Evolutionary conservation across 2,888 invertebrate species (phyloP), one percentile per base, ranked within the genome.

Genomic region (Rugalucina vietnamica): DNA sequence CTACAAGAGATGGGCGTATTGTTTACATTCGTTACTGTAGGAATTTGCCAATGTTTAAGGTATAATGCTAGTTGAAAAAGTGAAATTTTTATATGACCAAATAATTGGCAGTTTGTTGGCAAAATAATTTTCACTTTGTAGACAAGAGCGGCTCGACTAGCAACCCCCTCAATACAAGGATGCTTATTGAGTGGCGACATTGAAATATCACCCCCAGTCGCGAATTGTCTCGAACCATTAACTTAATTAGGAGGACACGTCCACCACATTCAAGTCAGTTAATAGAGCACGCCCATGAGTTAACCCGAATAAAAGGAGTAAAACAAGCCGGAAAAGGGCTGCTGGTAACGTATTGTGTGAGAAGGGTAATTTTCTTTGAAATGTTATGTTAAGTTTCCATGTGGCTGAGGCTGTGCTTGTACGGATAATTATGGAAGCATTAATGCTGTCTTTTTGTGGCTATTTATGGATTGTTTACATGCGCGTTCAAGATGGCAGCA

Each of bases 151-250:
- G 34, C 65, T 8, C 21, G 65, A 21, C 34, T 34, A n/a, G 27
- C 34, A 65, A 18, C 24, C 34, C 32, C 77, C 70, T 37, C 36
- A 73, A 84, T 84, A 77, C 82, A 79, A 85, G 80, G 81, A 79
- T 81, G 79, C 81, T 82, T 73, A 87, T 80, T 80, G 75, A 36
- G 50, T 79, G 87, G 84, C 87, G 87, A 87, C 87, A 85, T 69
- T 81, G 70, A 74, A 82, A 86, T 85, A 84, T 87, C 82, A 82
- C 81, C 84, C 77, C 82, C 80, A 78, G 82, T 81, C 39, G 82
- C 70, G 82, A 79, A 71, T 79, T 73, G 87, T 85, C 87, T 82
- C 77, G 76, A 60, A 65, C 78, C 72, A 85, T 87, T 85, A 87
- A 74, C 72, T 77, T 32, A 75, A 83, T 81, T 78, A 80, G 49